phyloP scores from a whole-genome alignment of 1,140 invertebrate genomes.

The Trinorchestia longiramus region DNA sequence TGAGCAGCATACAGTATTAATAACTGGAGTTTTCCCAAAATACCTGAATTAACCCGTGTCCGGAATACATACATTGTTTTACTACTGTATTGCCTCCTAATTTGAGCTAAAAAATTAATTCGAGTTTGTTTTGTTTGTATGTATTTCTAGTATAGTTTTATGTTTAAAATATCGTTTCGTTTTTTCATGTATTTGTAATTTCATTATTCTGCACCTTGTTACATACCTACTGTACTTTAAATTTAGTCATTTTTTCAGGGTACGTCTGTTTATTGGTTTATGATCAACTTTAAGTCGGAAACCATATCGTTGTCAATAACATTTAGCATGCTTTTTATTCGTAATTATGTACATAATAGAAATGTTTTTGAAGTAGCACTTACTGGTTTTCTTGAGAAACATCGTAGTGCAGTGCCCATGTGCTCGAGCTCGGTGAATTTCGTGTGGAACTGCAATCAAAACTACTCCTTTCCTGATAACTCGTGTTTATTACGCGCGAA shows the following conservation, averaged over 20 bases:
- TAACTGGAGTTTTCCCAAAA: too few relatives aligned
- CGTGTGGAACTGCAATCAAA: neutral
- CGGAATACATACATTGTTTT: too few relatives aligned
- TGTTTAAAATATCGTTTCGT: too few relatives aligned
- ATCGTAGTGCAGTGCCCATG: neutral
- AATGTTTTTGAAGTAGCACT: neutral
- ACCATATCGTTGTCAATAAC: too few relatives aligned
- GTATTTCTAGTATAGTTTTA: too few relatives aligned
- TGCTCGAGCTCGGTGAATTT: neutral
- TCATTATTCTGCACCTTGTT: neutral
- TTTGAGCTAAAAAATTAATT: too few relatives aligned
- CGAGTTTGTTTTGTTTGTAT: too few relatives aligned
- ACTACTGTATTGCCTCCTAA: too few relatives aligned
- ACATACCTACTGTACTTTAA: neutral
- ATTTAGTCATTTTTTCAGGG: too few relatives aligned
- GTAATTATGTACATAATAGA: neutral
- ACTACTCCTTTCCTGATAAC: neutral
- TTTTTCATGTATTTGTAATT: neutral
- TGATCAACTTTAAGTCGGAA: neutral
- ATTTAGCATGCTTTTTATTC: neutral
- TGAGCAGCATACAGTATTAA: too few relatives aligned
- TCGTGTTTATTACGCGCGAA: neutral
- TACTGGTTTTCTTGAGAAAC: neutral
- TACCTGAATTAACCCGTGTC: too few relatives aligned
- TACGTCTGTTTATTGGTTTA: neutral